Percentiles rank a stretch among this genome's conserved stretches.
These are phyloP conservation scores for Acanthopagrus latus DNA, from an alignment of 2,797 vertebrate species.

Conservation along the genomic window DNA sequence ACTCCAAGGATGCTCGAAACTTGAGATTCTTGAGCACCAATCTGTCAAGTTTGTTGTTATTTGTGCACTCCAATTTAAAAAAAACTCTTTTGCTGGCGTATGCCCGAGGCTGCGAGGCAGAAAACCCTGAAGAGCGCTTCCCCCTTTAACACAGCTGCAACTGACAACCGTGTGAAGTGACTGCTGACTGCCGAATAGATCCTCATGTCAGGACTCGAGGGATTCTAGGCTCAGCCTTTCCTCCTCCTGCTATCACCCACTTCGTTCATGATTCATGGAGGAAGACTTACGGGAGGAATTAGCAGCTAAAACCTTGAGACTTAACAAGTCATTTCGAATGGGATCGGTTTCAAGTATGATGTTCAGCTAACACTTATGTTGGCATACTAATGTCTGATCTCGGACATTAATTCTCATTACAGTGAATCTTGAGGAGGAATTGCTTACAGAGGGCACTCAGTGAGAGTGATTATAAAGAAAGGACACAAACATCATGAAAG, in stretches of 20 bases:
- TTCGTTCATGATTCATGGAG: constrained; percentile 45
- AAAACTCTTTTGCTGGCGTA: constrained; percentile 28
- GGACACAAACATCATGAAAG: constrained; percentile 19
- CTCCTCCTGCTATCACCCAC: constrained; percentile 38
- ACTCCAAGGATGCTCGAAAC: constrained; percentile 33
- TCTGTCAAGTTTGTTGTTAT: constrained; percentile 60
- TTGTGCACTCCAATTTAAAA: constrained; percentile 51
- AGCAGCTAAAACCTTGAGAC: constrained; percentile 55
- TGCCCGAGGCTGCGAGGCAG: constrained; percentile 28
- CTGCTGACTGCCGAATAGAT: constrained; percentile 49
- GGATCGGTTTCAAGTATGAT: constrained; percentile 46
- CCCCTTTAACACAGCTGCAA: constrained; percentile 38
- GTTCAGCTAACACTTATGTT: constrained; percentile 31
- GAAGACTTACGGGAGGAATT: constrained; percentile 47
- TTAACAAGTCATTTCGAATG: constrained; percentile 52
- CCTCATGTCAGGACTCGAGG: constrained; percentile 38
- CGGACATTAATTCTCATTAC: constrained; percentile 14
- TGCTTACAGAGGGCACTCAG: neutral
- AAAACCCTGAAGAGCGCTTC: constrained; percentile 42
- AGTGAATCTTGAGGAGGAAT: constrained; percentile 7
- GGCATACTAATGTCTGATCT: constrained; percentile 38
- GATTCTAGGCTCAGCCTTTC: constrained; percentile 44
- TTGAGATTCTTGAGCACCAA: constrained; percentile 29
- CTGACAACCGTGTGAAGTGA: constrained; percentile 50
- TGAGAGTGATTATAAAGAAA: neutral